These are phyloP conservation scores for Saimiri boliviensis DNA, from an alignment of 2,113 vertebrate genomes.

Conservation along the genomic window DNA sequence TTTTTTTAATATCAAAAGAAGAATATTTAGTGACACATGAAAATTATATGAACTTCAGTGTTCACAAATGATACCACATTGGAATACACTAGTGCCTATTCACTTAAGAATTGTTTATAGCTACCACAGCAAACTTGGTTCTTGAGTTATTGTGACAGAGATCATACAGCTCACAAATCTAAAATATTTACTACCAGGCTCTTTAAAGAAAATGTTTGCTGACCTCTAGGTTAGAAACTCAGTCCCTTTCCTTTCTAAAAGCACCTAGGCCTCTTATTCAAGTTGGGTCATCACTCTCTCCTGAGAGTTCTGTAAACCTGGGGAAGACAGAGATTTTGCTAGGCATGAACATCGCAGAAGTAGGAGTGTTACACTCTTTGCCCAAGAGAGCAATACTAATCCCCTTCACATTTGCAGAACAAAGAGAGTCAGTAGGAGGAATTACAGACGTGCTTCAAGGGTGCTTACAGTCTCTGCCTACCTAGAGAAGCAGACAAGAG, in stretches of 20 bases:
- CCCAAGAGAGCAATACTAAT: background rate
- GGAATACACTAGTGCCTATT: background rate
- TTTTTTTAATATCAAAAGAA: background rate
- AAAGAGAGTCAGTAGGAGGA: background rate
- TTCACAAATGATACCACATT: background rate
- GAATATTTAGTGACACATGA: background rate
- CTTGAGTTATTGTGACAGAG: background rate
- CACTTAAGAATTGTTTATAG: background rate
- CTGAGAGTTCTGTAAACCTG: background rate
- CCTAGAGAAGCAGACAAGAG: background rate
- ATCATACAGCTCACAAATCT: too few species aligned
- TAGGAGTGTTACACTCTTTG: background rate
- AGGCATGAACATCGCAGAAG: background rate
- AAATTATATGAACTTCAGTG: background rate
- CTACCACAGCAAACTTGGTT: background rate
- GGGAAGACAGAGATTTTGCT: background rate
- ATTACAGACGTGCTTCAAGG: too few species aligned
- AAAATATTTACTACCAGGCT: background rate
- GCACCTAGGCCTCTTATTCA: background rate
- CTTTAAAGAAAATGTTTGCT: background rate
- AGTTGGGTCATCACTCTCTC: background rate
- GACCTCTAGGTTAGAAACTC: background rate
- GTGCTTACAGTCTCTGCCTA: background rate
- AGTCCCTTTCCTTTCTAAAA: background rate
- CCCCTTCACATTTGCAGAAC: background rate